These are phyloP conservation scores for Peromyscus eremicus DNA, from an alignment of 2,797 vertebrate species.

Conservation along the genomic window DNA sequence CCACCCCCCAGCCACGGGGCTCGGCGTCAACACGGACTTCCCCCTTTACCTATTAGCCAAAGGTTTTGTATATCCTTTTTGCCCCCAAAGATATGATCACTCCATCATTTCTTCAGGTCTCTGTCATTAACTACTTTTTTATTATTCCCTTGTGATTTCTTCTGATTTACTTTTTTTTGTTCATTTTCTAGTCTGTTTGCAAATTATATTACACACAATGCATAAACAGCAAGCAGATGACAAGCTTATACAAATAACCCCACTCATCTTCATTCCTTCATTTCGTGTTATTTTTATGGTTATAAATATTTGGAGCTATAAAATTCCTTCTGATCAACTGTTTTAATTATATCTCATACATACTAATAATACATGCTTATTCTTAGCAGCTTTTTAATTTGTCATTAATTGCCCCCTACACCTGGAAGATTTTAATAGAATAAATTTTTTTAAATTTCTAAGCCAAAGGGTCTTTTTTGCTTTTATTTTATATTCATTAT, in stretches of 20 bases:
- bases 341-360: neutral
- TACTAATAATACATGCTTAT: slow-evolving; percentile 19
- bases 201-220: neutral
- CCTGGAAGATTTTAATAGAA: slow-evolving; percentile 4
- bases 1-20: slow-evolving; percentile 50
- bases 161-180: neutral
- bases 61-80: neutral
- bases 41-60: neutral
- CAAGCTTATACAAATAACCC: neutral
- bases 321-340: slow-evolving; percentile 19
- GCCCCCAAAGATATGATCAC: neutral
- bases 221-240: neutral
- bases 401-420: neutral
- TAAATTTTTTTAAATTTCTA: neutral
- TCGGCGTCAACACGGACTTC: neutral
- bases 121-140: neutral
- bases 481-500: slow-evolving; percentile 15
- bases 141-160: slow-evolving; percentile 20
- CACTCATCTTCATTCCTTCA: slow-evolving; percentile 1
- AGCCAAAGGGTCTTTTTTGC: neutral
- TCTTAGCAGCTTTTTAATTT: slow-evolving; percentile 50
- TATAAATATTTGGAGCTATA: neutral
- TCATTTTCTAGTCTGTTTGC: neutral
- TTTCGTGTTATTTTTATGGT: neutral
- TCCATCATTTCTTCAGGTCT: neutral